Percentiles rank a stretch among this genome's conserved stretches.
phyloP scores from a whole-genome alignment of 2,888 invertebrate genomes.

The Nephrotoma flavescens region DNA sequence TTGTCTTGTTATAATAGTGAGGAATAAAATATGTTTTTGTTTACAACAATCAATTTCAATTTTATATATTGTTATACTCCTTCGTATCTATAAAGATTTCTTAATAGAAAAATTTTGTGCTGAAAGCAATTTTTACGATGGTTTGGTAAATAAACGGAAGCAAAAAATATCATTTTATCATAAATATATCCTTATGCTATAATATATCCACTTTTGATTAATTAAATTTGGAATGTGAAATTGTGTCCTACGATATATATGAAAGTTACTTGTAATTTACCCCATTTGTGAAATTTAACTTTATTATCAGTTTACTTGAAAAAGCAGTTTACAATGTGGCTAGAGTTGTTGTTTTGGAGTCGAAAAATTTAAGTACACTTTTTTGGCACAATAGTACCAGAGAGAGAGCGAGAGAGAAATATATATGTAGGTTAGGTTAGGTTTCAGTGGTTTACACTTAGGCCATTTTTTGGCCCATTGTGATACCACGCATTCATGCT shows the following conservation, averaged over 20 bases:
- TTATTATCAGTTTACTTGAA: too few species aligned
- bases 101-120: background rate
- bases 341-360: too few species aligned
- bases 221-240: background rate
- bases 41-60: background rate
- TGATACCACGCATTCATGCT: too few species aligned
- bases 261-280: too few species aligned
- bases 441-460: too few species aligned
- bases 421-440: too few species aligned
- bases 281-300: too few species aligned
- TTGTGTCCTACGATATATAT: background rate
- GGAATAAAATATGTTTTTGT: background rate
- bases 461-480: too few species aligned
- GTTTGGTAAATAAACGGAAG: background rate
- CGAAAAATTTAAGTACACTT: too few species aligned
- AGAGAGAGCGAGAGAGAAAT: too few species aligned
- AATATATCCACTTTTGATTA: background rate
- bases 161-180: background rate
- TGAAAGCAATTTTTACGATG: background rate
- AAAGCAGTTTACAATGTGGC: too few species aligned
- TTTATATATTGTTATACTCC: background rate
- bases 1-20: background rate
- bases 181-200: background rate
- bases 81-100: background rate
- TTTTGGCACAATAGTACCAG: too few species aligned